A percentile compares a stretch with the other conserved stretches of the same genome.
These are phyloP conservation scores for Stylophora pistillata DNA, from an alignment of 64 coral and sea anemone species.

Conservation along the genomic window DNA sequence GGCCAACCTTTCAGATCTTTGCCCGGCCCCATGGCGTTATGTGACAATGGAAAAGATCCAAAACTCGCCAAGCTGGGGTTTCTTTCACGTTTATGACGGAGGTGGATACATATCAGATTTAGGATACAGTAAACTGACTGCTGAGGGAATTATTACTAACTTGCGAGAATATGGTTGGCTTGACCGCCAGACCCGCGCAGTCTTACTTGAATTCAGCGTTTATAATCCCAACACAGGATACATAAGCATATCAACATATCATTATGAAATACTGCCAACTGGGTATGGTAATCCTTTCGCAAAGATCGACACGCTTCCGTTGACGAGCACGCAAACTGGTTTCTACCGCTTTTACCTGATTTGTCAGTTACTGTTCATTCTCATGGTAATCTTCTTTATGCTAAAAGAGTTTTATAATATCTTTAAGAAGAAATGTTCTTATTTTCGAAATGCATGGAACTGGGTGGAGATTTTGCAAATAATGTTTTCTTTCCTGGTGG, in stretches of 20 bases:
- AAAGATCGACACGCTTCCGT: conserved; percentile 55
- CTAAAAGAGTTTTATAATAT: conserved; percentile 7
- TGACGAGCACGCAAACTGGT: conserved; percentile 30
- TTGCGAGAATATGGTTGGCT: conserved; percentile 47
- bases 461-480: conserved; percentile 62
- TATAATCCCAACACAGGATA: conserved; percentile 60
- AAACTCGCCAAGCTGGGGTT: conserved; percentile 38
- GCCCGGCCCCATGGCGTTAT: conserved; percentile 74
- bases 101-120: conserved; percentile 64
- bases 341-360: conserved; percentile 52
- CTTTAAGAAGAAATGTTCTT: conserved; percentile 23
- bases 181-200: conserved; percentile 45
- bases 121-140: conserved; percentile 30
- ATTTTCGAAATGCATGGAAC: conserved; percentile 53
- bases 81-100: conserved; percentile 56
- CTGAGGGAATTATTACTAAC: not conserved
- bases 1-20: conserved; percentile 35
- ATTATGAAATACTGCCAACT: conserved; percentile 56
- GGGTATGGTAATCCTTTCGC: conserved; percentile 32
- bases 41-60: not conserved
- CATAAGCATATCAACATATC: conserved; percentile 45
- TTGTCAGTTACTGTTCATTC: conserved; percentile 64
- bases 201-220: conserved; percentile 55
- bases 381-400: conserved; percentile 27
- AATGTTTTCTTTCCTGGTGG: conserved; percentile 35